Evolutionary conservation across 2,888 invertebrate species (phyloP).

Genomic region (Papilio protenor): DNA sequence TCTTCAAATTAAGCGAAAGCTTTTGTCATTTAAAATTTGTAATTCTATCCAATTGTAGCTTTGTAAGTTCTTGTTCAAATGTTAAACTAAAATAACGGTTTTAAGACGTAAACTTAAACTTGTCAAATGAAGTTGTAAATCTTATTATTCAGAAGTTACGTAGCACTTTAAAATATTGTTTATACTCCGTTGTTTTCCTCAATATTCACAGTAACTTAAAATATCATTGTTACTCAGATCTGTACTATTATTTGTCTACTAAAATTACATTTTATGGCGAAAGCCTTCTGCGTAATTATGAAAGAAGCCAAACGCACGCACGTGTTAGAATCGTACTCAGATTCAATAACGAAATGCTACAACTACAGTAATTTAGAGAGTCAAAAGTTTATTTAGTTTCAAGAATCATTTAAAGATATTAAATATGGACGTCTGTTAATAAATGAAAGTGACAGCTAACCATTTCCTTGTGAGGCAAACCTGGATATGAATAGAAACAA

Average conservation of each 20-base stretch:
- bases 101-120: background rate
- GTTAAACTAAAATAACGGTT: background rate
- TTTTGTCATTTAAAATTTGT: background rate
- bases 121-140: constrained; percentile 4
- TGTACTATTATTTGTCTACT: background rate
- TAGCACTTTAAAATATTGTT: background rate
- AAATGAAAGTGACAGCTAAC: no score
- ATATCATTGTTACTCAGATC: background rate
- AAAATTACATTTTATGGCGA: background rate
- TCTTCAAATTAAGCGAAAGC: background rate
- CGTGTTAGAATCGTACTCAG: no score
- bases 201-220: background rate
- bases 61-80: background rate
- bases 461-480: no score
- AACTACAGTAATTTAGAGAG: no score
- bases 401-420: no score
- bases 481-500: no score
- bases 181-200: background rate
- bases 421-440: no score
- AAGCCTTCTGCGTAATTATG: background rate
- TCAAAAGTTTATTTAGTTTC: no score
- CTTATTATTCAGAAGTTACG: background rate
- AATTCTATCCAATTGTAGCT: background rate
- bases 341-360: no score
- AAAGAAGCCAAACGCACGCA: constrained; percentile 3